Base-by-base conservation (phyloP, 2,797 vertebrate species). In the Clamator glandarius region DNA sequence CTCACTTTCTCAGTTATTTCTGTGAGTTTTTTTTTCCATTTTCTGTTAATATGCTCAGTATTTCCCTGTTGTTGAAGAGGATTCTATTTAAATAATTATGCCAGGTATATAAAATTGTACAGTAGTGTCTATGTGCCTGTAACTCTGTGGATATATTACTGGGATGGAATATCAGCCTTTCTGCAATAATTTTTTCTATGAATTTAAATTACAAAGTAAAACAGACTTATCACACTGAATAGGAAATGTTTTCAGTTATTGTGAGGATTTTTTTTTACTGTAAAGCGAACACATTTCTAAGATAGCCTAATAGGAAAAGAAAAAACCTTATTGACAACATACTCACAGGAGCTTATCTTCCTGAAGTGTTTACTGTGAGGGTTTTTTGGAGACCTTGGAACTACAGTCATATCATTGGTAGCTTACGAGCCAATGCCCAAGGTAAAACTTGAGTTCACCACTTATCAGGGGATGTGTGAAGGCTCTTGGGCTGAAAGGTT, bases 401-500 rank as follows among this genome's bases (percentile, higher is more conserved):
- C 55, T 94, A 21, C 48, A 84, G 55, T 92, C 76, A 51, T 69
- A 70, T 89, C 44, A 41, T 31, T 86, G n/a, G 59, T 74, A 79
- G 39, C 58, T 96, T 80, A n/a, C 5, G 20, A 73, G 59, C 84
- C 89, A 85, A 83, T 93, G 94, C 59, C 55, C 41, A 63, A 81
- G 74, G 87, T 95, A 64, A 86, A 96, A 92, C 76, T 88, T 70
- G 9, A 82, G 62, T 89, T 96, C 52, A 50, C 54, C 57, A 11
- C n/a, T 92, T 95, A 73, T 19, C 66, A 51, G 46, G 61, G 21
- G 68, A 55, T 63, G 23, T 70, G 39, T 74, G 50, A 92, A 96
- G 72, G 51, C 75, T 93, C 83, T 84, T 58, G 84, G 82, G 70
- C 66, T 79, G 89, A 91, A 87, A 70, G 78, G 52, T 90, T 96